These are phyloP conservation scores for Hirundo rustica DNA, from an alignment of 2,797 vertebrate genomes.

Conservation along the genomic window DNA sequence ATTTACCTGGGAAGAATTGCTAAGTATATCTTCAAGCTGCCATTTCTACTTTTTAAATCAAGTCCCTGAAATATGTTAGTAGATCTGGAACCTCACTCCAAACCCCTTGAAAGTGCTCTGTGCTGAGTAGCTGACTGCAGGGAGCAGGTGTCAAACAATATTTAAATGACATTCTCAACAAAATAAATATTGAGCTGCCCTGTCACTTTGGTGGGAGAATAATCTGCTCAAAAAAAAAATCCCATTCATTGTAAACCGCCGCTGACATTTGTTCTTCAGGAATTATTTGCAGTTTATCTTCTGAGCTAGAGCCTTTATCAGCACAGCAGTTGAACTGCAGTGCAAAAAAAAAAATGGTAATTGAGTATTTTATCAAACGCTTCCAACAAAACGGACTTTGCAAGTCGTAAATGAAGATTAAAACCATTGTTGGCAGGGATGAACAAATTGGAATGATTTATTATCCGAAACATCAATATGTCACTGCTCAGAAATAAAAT, in stretches of 20 bases:
- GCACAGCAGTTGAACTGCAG: conserved; percentile 76
- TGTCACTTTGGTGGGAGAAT: conserved; percentile 76
- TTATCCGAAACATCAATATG: conserved; percentile 82
- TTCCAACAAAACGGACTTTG: conserved; percentile 82
- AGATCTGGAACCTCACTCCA: conserved; percentile 44
- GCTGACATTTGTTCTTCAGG: conserved; percentile 81
- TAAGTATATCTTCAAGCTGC: not conserved
- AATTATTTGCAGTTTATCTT: conserved; percentile 84
- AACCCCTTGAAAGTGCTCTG: conserved; percentile 57
- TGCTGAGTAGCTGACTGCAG: conserved; percentile 61
- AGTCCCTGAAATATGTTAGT: not conserved
- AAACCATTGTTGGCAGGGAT: conserved; percentile 82
- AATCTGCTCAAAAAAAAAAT: conserved; percentile 75
- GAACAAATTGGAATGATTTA: conserved; percentile 88
- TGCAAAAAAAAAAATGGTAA: conserved; percentile 79
- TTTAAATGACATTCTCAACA: conserved; percentile 76
- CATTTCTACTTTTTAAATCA: not conserved
- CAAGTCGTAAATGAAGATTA: conserved; percentile 87
- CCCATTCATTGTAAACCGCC: conserved; percentile 73
- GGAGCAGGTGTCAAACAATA: conserved; percentile 79
- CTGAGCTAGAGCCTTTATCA: conserved; percentile 76
- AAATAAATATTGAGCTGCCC: conserved; percentile 78
- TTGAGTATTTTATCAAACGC: conserved; percentile 86
- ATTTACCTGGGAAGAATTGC: not conserved
- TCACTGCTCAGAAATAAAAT: conserved; percentile 78